Evolutionary conservation across 2,113 vertebrate species (phyloP).

Genomic region (Eidolon helvum): DNA sequence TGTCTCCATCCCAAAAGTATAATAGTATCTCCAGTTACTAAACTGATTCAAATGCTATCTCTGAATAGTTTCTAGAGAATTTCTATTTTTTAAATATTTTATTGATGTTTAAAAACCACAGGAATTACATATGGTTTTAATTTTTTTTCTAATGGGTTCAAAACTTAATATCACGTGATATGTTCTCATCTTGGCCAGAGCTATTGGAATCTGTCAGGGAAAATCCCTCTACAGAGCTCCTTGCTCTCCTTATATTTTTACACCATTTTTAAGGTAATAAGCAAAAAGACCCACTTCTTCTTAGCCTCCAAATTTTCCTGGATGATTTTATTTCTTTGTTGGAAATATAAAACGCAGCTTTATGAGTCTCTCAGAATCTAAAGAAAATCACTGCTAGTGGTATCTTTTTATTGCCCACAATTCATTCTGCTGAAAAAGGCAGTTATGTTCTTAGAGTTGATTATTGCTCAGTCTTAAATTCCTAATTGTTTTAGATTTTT

Average conservation of each 20-base stretch:
- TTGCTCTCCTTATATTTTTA: not conserved
- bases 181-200: not conserved
- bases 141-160: not conserved
- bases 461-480: constrained; percentile 63
- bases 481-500: constrained; percentile 69
- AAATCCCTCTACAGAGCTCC: not conserved
- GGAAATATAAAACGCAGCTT: constrained; percentile 38
- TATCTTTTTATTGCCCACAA: constrained; percentile 57
- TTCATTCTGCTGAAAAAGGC: constrained; percentile 31
- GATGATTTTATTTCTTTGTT: constrained; percentile 19
- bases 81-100: not conserved
- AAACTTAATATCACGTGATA: not conserved
- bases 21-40: not conserved
- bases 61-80: not conserved
- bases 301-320: not conserved
- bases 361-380: constrained; percentile 32
- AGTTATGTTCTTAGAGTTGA: constrained; percentile 49
- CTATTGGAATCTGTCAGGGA: not conserved
- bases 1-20: not conserved
- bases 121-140: not conserved
- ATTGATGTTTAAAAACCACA: not conserved
- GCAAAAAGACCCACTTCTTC: not conserved
- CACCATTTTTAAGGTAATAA: not conserved
- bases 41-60: not conserved
- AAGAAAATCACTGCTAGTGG: constrained; percentile 50